A percentile compares a stretch with the other conserved stretches of the same genome.
These are phyloP conservation scores for Platorchestia sp. DNA, from an alignment of 1,140 invertebrate genomes.

Conservation along the genomic window DNA sequence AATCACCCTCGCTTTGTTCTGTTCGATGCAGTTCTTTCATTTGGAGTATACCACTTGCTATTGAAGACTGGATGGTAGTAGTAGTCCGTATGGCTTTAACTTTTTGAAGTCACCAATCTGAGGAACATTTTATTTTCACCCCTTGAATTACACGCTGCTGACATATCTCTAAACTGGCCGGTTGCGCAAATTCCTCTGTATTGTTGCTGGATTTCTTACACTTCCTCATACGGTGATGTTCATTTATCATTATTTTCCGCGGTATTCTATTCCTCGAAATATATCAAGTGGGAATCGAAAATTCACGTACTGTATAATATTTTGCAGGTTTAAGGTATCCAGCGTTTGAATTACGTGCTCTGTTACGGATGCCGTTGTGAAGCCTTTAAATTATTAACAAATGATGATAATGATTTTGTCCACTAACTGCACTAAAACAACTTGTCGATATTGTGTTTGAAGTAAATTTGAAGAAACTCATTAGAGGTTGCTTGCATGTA, in stretches of 20 bases:
- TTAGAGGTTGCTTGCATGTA: neutral
- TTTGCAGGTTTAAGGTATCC: neutral
- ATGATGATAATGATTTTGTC: neutral
- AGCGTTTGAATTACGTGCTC: no score
- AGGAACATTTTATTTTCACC: no score
- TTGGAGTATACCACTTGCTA: no score
- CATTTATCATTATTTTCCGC: neutral
- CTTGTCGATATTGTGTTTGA: neutral
- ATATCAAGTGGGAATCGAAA: neutral
- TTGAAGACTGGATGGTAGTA: no score
- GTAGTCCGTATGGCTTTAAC: no score
- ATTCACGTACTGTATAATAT: neutral
- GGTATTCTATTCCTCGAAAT: neutral
- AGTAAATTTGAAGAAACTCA: neutral
- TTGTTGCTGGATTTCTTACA: neutral
- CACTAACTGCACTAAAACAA: neutral
- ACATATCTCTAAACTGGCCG: neutral
- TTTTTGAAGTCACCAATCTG: no score
- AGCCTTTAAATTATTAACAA: neutral
- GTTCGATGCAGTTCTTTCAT: no score
- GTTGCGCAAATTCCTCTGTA: neutral
- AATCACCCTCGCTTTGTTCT: no score
- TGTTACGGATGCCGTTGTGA: no score
- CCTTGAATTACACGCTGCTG: no score
- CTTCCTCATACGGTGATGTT: neutral